Evolutionary conservation across 2,113 vertebrate species (phyloP).

Genomic region (Calyptommatus sinebrachiatus): DNA sequence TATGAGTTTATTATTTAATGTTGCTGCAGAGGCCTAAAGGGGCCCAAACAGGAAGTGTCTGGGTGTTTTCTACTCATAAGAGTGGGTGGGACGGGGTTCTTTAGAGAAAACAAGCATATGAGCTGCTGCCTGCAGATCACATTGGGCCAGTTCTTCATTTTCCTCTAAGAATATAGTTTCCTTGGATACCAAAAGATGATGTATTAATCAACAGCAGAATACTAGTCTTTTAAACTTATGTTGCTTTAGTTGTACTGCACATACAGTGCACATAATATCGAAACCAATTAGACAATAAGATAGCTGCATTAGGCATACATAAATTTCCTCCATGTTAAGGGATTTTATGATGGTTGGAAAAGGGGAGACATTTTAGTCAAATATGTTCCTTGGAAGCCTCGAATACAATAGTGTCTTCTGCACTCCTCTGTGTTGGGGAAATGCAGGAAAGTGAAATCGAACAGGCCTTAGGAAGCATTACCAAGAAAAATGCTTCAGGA

Average conservation of each 20-base stretch:
- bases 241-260: constrained; percentile 29
- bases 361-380: too few relatives aligned
- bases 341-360: background rate
- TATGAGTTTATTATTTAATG: constrained; percentile 59
- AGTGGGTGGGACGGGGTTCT: constrained; percentile 53
- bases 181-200: constrained; percentile 46
- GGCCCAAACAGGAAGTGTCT: constrained; percentile 60
- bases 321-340: background rate
- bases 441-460: too few relatives aligned
- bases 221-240: constrained; percentile 27
- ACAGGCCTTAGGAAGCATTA: too few relatives aligned
- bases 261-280: background rate
- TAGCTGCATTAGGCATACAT: too few relatives aligned
- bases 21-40: constrained; percentile 41
- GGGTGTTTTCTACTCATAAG: constrained; percentile 53
- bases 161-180: constrained; percentile 51
- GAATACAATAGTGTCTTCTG: too few relatives aligned
- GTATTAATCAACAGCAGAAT: constrained; percentile 51
- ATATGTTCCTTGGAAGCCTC: too few relatives aligned
- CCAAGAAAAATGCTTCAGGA: too few relatives aligned
- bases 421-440: too few relatives aligned
- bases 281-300: background rate
- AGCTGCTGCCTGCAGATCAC: constrained; percentile 55
- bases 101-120: constrained; percentile 53
- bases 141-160: constrained; percentile 46